Evolutionary conservation across 2,797 vertebrate species (phyloP), one percentile per base, ranked within the genome.

Genomic region (Tympanoctomys barrerae): DNA sequence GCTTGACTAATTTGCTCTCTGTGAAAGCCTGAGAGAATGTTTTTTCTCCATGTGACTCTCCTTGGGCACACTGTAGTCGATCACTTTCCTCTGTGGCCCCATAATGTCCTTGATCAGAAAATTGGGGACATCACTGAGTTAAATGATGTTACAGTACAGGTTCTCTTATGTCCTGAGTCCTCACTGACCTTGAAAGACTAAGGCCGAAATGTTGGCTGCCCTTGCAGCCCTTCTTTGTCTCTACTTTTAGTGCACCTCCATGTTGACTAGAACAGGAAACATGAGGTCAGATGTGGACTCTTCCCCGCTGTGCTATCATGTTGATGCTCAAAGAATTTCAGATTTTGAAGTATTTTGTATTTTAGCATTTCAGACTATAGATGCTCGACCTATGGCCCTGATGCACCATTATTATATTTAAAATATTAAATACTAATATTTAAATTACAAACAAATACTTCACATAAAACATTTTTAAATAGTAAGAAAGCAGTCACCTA

Each of bases 401-500:
- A 66, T 26, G 28, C 10, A 42, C 2, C 16, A n/a, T 57, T 42
- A 83, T 39, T 80, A 31, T 18, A 80, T 61, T 1, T 80, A 59
- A 87, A 92, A 85, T 78, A 10, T n/a, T n/a, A 68, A 78, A 68
- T 68, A 85, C 7, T 26, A 94, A 81, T 46, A 70, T 52, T 77
- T 85, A 36, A 31, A 78, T 81, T 94, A 28, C 64, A 70, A 83
- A 89, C 39, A 92, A 81, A 64, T 49, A 71, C 12, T 68, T 83
- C 87, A 49, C 24, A 77, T 73, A 52, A 79, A 78, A 88, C 16
- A 28, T 77, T 26, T 80, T 73, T 26, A 83, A 93, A 62, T 73
- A 81, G 21, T 78, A 89, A 82, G 8, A 87, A 86, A 8, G 22
- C 14, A 75, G 33, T 7, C 68, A 54, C 10, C 33, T 91, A 61